phyloP scores from a whole-genome alignment of 2,113 vertebrate species.

The Caloenas nicobarica region DNA sequence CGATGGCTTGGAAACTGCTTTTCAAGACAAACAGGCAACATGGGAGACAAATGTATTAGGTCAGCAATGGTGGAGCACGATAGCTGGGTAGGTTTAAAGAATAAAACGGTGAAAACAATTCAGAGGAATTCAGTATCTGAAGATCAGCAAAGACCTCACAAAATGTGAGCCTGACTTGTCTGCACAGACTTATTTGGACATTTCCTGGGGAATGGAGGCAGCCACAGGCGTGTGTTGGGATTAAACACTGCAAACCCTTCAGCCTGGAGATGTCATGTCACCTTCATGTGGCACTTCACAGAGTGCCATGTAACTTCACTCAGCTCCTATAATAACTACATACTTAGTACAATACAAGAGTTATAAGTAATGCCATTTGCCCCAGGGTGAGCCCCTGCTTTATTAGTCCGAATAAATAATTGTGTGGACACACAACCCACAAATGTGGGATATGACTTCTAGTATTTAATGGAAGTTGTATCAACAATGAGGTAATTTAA shows the following conservation, averaged over 20 bases:
- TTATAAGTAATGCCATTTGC: background rate
- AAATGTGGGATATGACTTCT: background rate
- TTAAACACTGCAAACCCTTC: background rate
- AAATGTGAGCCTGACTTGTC: fast-evolving
- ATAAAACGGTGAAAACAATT: background rate
- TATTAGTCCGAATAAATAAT: background rate
- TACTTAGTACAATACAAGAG: too few relatives aligned
- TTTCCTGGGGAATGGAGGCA: background rate
- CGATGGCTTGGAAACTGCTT: background rate
- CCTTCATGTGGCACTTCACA: too few relatives aligned
- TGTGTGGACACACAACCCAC: background rate
- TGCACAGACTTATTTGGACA: background rate
- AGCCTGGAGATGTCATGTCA: background rate
- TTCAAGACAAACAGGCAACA: background rate
- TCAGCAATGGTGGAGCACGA: background rate
- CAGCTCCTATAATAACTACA: fast-evolving
- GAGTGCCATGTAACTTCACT: too few relatives aligned
- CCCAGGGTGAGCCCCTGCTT: background rate
- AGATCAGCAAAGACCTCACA: background rate
- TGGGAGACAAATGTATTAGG: background rate
- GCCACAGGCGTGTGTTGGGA: fast-evolving
- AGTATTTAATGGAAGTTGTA: background rate
- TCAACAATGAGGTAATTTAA: background rate
- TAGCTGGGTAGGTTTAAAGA: background rate
- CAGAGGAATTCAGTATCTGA: background rate